Conservation (phyloP, 2,113 vertebrate genomes). For the Gnathonemus longibarbis region DNA sequence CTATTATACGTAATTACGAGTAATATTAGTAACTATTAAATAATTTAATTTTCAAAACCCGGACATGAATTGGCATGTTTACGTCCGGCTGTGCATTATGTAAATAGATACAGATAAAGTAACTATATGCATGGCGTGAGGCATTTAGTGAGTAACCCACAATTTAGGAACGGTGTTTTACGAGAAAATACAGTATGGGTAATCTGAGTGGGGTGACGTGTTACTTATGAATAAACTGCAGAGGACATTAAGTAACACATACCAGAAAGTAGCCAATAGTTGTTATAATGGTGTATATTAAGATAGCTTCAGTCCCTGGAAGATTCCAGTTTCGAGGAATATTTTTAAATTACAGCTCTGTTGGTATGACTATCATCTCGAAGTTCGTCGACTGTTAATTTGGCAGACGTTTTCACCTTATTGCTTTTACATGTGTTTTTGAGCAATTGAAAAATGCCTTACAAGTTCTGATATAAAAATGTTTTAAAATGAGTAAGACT, state of each 20-base stretch:
- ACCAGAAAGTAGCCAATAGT: not conserved
- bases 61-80: not conserved
- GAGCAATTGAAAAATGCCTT: not conserved
- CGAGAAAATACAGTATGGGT: not conserved
- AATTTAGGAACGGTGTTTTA: not conserved
- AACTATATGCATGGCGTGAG: not conserved
- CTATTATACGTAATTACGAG: not conserved
- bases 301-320: not conserved
- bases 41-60: not conserved
- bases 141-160: not conserved
- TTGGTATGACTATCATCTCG: not conserved
- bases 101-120: not conserved
- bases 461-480: not conserved
- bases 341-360: not conserved
- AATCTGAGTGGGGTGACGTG: not conserved
- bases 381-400: not conserved
- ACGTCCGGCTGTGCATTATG: not conserved
- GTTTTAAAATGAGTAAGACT: not conserved
- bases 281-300: not conserved
- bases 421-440: not conserved
- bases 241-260: not conserved
- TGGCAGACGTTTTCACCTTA: not conserved
- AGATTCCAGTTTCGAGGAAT: not conserved
- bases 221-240: not conserved
- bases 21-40: not conserved